Base-by-base conservation (phyloP, 23 tunicate genomes). In the Ascidia mentula region DNA sequence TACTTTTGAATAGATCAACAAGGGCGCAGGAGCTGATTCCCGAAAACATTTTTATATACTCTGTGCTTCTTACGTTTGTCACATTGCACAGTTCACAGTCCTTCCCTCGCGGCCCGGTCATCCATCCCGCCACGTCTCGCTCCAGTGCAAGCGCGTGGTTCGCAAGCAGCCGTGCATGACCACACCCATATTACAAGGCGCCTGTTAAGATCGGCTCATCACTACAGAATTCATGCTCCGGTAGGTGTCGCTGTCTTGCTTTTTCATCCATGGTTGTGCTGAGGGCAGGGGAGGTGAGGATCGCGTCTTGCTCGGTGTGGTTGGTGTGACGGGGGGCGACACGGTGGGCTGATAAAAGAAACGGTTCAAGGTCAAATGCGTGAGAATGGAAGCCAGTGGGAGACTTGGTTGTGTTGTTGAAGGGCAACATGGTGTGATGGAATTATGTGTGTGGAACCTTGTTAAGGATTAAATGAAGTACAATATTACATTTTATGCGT, bases 231-330 rank as follows among this genome's bases (percentile, higher is more conserved):
- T 26, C 7, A 53, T 53, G 22, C 65, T 28, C 65, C 65, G 65
- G 65, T 53, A 53, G 65, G 28, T 53, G 65, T 53, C 72, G 65
- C 65, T 9, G 12, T 53, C 72, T 8, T 71, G 79, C 30, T 88
- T 69, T 59, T 89, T 89, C 69, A 89, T 84, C 88, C 88, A 84
- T 31, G 88, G 95, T 69, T 84, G 95, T n/a, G 95, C 88, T 72
- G 84, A 36, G 0, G 88, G 88, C 17, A 84, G 42, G 15, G 74
- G 74, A 30, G 74, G 74, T 9, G 74, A 70, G 34, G 74, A 70
- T 6, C 74, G 74, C 7, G 38, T 33, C 38, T 70, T 70, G 5
- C 38, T 22, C 38, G 74, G 74, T 4, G 74, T 70, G 6, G 74
- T 70, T 33, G 74, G 74, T 17, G 37, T 34, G 3, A 30, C 37